Evolutionary conservation across 2,113 vertebrate genomes (phyloP), one percentile per base, ranked within the genome.

Genomic region (Xerus inauris): DNA sequence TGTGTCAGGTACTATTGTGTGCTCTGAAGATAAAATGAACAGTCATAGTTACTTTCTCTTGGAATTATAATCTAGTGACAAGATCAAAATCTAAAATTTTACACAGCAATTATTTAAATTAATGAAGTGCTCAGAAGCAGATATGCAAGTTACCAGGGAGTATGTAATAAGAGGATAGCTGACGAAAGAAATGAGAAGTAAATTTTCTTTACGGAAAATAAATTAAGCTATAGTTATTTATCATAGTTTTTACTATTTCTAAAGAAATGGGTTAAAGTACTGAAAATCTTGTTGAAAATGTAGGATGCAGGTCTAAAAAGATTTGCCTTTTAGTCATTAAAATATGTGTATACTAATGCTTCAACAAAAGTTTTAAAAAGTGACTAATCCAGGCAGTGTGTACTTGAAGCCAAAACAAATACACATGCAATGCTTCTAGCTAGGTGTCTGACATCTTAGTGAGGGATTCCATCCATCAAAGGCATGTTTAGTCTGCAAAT

Each of bases 401-500:
- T n/a, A 59, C 20, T 59, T 19, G 47, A 84, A 84, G 38, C 47
- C 77, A 49, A 87, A 80, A 49, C 71, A 73, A 85, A 91, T 24
- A 87, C 45, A 47, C 32, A 42, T 17, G 42, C 71, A 64, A 28
- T 47, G 13, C 45, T 71, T 79, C 45, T 20, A 65, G 32, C 32
- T 51, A 51, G 69, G 51, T 65, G 62, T 47, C 75, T 54, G 32
- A 38, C 47, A 64, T 45, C 30, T 1, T 22, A 12, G 67, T 82
- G 51, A 93, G 8, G 47, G 67, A 82, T 38, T 19, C 32, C 42
- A 79, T 95, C 64, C 72, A 79, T 95, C 88, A 94, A 65, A 54
- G 9, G 26, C 45, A 12, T 38, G 77, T 84, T 95, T 88, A 88
- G 45, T 88, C 82, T 89, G 64, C 45, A 69, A 76, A 92, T 51